Evolutionary conservation across 2,797 vertebrate species (phyloP), one percentile per base, ranked within the genome.

Genomic region (Chloroceryle amazona): DNA sequence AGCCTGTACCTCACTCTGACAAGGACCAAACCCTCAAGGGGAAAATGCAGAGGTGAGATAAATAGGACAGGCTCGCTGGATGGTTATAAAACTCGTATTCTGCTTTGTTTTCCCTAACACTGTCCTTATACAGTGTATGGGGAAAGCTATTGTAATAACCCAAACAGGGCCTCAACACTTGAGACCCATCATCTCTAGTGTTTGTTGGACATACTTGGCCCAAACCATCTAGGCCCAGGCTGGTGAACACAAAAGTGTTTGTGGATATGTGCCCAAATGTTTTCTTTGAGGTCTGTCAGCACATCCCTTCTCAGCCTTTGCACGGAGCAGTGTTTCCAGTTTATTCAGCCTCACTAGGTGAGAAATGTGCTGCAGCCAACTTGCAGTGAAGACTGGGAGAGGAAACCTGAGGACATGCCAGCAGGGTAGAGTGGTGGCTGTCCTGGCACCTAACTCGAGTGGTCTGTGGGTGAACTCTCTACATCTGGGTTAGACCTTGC

Each of bases 131-230:
- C 4, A 31, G 5, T 23, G 6, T 4, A 29, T 3, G 4, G 11
- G 88, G 17, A 78, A 71, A 62, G 7, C 8, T 75, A 29, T 33
- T 75, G 13, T 62, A 49, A 61, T 37, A 42, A 90, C 41, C 37
- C 0, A 0, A 68, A 35, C 0, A 1, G 12, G 13, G 11, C 6
- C 29, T 72, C 29, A 28, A 2, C 15, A 15, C 9, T 72, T 41
- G 21, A 49, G 44, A 61, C 13, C 6, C 11, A 39, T 21, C 37
- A 54, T 15, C 33, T 55, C 4, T 0, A 3, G n/a, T 21, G 22
- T 37, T 75, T 21, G 10, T 35, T 63, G 18, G 37, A 13, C 11
- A 5, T 17, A 8, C 84, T 68, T 80, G 51, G 51, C 21, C 29
- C 42, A 54, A 2, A 31, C 7, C 7, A 72, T 11, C 66, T 70